These are phyloP conservation scores for Eupeodes corollae DNA, from an alignment of 1,140 invertebrate species.

Conservation along the genomic window DNA sequence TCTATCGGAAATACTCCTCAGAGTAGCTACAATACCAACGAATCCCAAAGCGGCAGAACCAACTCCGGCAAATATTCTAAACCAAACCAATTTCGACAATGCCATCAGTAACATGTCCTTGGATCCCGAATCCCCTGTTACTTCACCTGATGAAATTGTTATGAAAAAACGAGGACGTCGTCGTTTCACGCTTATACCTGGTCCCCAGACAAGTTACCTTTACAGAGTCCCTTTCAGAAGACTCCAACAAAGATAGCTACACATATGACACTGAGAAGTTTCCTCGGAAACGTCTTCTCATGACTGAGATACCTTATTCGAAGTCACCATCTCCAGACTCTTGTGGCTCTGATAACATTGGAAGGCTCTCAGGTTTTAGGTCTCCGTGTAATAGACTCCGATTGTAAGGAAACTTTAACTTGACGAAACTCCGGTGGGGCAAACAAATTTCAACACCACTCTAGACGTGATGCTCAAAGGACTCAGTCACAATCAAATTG, in stretches of 20 bases:
- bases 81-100: conserved; percentile 22
- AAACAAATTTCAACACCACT: conserved; percentile 31
- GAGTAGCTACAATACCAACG: conserved; percentile 41
- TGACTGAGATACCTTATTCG: conserved; percentile 28
- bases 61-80: conserved; percentile 13
- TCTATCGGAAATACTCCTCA: conserved; percentile 42
- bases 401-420: conserved; percentile 26
- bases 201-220: conserved; percentile 18
- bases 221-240: conserved; percentile 26
- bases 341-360: conserved; percentile 13
- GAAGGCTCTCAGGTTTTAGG: not conserved
- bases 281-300: conserved; percentile 30
- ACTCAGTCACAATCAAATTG: conserved; percentile 56
- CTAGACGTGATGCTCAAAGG: conserved; percentile 49
- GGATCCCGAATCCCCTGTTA: conserved; percentile 23
- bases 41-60: conserved; percentile 21
- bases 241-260: conserved; percentile 34
- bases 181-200: conserved; percentile 33
- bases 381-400: conserved; percentile 14
- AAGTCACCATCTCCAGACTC: conserved; percentile 6
- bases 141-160: conserved; percentile 31
- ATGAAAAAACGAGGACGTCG: conserved; percentile 44
- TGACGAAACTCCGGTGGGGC: conserved; percentile 24
- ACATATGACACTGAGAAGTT: conserved; percentile 34
- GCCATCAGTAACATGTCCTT: conserved; percentile 21